Evolutionary conservation across 2,113 vertebrate genomes (phyloP), one percentile per base, ranked within the genome.

Genomic region (Saguinus midas): DNA sequence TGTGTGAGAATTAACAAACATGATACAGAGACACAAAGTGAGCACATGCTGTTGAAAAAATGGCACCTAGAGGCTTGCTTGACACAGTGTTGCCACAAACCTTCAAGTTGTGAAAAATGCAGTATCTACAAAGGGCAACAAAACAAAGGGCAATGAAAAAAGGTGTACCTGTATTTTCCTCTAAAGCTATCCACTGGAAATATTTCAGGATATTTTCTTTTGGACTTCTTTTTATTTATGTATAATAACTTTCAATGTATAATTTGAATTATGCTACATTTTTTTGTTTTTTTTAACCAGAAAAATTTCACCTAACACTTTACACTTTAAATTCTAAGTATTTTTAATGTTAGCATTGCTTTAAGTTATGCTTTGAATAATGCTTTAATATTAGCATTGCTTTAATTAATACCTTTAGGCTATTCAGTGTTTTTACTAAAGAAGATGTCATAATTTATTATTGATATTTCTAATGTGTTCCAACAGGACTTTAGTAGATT

Each of bases 381-480:
- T 1, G 52, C 52, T 83, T 40, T 23, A 70, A 21, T 40, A 6
- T 58, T 25, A 43, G 21, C 7, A 76, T 18, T 70, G 57, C 40
- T 70, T 88, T 21, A 43, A 86, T 85, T 43, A 52, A 92, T 92
- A 85, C 35, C 58, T 43, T 83, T 29, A 13, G 43, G 21, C 32
- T 52, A 68, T 25, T 89, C 27, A 58, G 52, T 84, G 20, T 32
- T 85, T 95, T 96, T 70, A 91, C 66, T 52, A 70, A 91, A 82
- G 37, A 87, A 87, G 35, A 87, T 82, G 37, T 12, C 70, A 10
- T 70, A 45, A 68, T 97, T 94, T 68, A 94, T 94, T 73, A 87
- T 90, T 97, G 55, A 61, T 20, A 64, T 35, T 23, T 40, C 85
- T 52, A 27, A 58, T 61, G 88, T 90, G 13, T 90, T 93, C 52